Evolutionary conservation across 2,888 invertebrate genomes (phyloP), one percentile per base, ranked within the genome.

Genomic region (Cerastis rubricosa): DNA sequence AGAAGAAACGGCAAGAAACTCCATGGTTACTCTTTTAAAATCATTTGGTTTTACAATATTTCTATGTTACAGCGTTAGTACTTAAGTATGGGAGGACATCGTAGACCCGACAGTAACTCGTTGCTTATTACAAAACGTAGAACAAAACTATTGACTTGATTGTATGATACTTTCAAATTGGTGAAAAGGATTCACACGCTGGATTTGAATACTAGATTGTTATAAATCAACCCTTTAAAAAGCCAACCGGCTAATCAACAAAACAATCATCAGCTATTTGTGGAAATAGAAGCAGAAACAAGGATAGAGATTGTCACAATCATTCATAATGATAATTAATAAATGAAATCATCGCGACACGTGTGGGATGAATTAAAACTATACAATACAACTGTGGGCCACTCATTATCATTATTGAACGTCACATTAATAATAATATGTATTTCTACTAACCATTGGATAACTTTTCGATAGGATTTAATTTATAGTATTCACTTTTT

Each of bases 301-400:
- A 43, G 19, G 6, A 66, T 49, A 68, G 22, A 63, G 25, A 69
- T 69, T 67, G 63, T 47, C 29, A 51, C 35, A 54, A 54, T 69
- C 29, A 57, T 66, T 49, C 49, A 43, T 63, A 71, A 43, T 74
- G 81, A 81, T 85, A 74, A 43, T 79, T 47, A 63, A 61, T 72
- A 70, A 66, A 81, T 85, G 51, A 81, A 74, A 81, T 85, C 81
- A 81, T 81, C 66, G 61, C 35, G n/a, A 67, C 81, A 70, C 61
- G 57, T 74, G 81, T 81, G 40, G 35, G n/a, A 17, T 63, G 54
- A 80, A 81, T 81, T 73, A 66, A 54, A 57, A 73, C 61, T 68
- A 73, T 14, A 76, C 40, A 54, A 14, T 17, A 47, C 43, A 45
- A 51, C 17, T 71, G 5, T 29, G 47, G 22, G 25, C 17, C 14